These are phyloP conservation scores for Drosophila flavopinicola DNA, from an alignment of 2,888 invertebrate genomes.

Conservation along the genomic window DNA sequence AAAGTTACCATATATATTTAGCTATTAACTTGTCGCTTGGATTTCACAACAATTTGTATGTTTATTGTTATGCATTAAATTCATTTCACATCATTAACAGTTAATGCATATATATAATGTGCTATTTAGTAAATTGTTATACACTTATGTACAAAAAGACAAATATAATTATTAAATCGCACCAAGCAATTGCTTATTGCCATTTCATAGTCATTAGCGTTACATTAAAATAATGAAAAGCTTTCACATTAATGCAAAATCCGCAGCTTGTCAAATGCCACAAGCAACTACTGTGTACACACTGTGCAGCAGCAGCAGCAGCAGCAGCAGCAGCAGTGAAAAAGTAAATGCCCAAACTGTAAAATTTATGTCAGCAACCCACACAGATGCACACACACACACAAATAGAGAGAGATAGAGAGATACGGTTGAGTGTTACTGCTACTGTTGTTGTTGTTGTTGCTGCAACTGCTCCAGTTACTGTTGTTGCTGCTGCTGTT, in stretches of 20 bases:
- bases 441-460: background rate
- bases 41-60: too few relatives aligned
- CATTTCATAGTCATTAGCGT: conserved; percentile 32
- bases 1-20: too few relatives aligned
- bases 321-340: conserved; percentile 1
- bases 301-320: conserved; percentile 14
- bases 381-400: conserved; percentile 4
- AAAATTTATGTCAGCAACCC: conserved; percentile 25
- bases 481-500: conserved; percentile 15
- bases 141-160: background rate
- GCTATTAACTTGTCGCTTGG: too few relatives aligned
- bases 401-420: background rate
- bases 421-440: background rate
- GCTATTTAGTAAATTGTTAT: background rate
- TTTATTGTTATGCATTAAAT: too few relatives aligned
- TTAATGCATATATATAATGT: background rate
- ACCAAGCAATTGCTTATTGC: conserved; percentile 14
- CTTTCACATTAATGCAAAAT: conserved; percentile 58
- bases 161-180: conserved; percentile 30
- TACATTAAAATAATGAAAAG: conserved; percentile 60
- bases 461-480: conserved; percentile 29
- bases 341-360: conserved; percentile 37
- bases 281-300: conserved; percentile 24
- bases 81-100: too few relatives aligned
- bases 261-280: conserved; percentile 44